phyloP scores from a whole-genome alignment of 2,888 invertebrate genomes.

The Drosophila antonietae region DNA sequence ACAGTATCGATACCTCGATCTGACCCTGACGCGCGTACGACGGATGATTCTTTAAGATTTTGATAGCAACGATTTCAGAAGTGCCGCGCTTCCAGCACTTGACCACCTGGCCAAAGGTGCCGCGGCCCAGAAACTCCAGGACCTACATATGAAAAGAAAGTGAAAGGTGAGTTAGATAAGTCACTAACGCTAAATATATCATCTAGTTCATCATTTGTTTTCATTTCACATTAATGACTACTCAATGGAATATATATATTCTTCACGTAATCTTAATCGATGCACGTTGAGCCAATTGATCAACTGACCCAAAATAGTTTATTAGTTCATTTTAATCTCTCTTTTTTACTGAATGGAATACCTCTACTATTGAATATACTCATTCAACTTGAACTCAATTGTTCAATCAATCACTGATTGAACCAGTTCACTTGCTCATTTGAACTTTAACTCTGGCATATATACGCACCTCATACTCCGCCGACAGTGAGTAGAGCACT shows the following conservation, averaged over 20 bases:
- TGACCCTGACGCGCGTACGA: conserved; percentile 99
- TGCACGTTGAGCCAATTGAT: too few relatives aligned
- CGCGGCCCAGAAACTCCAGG: conserved; percentile 99
- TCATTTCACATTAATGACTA: too few relatives aligned
- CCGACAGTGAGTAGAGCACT: conserved; percentile 97
- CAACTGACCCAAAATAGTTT: background rate
- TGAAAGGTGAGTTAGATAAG: background rate
- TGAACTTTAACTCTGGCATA: background rate
- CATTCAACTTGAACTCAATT: background rate
- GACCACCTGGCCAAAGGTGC: conserved; percentile 99
- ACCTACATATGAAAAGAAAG: conserved; percentile 87
- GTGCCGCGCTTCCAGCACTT: conserved; percentile 99
- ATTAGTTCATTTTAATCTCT: background rate
- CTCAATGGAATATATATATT: too few relatives aligned
- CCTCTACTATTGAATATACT: background rate
- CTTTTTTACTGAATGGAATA: background rate
- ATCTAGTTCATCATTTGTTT: background rate
- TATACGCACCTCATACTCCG: conserved; percentile 89
- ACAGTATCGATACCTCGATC: conserved; percentile 98
- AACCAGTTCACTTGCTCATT: background rate
- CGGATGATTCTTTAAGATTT: conserved; percentile 99
- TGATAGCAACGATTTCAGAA: conserved; percentile 99
- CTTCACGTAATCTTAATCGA: too few relatives aligned
- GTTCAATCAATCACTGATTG: background rate
- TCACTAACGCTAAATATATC: background rate